Conservation (phyloP, 2,797 vertebrate species). For the Aeoliscus strigatus region DNA sequence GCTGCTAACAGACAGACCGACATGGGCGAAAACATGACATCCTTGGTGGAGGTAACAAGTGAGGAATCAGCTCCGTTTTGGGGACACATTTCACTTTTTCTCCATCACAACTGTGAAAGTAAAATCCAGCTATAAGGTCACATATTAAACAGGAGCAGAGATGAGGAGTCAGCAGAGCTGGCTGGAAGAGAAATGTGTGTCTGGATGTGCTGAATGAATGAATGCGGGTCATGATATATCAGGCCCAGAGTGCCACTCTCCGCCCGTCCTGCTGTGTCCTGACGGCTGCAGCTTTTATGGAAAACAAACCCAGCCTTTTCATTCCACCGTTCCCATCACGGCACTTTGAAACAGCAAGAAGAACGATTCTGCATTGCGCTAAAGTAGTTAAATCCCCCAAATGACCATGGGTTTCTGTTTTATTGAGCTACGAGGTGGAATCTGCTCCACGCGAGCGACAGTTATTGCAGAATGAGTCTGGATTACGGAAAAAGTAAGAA, state of each 20-base stretch:
- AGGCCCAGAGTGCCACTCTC: slow-evolving; percentile 61
- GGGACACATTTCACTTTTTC: slow-evolving; percentile 36
- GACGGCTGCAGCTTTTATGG: slow-evolving; percentile 76
- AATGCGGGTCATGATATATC: slow-evolving; percentile 74
- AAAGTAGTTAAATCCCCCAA: slow-evolving; percentile 59
- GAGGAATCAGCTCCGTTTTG: no score
- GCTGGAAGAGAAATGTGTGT: slow-evolving; percentile 65
- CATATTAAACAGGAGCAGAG: slow-evolving; percentile 68
- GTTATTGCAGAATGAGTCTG: slow-evolving; percentile 65
- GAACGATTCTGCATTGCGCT: slow-evolving; percentile 60
- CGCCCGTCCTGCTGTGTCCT: slow-evolving; percentile 69
- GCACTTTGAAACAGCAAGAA: slow-evolving; percentile 34
- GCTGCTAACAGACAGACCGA: no score
- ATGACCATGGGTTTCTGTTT: slow-evolving; percentile 73
- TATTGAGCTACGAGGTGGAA: slow-evolving; percentile 61
- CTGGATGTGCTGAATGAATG: slow-evolving; percentile 77
- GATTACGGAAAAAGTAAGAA: slow-evolving; percentile 43
- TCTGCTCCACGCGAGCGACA: slow-evolving; percentile 57
- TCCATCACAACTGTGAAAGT: slow-evolving; percentile 43
- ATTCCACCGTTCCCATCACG: slow-evolving; percentile 64
- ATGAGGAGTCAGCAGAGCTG: slow-evolving; percentile 74
- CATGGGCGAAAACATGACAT: no score
- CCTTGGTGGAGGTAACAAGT: no score
- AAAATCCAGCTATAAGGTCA: slow-evolving; percentile 64
- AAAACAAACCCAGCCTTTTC: slow-evolving; percentile 77